Conservation (phyloP, 1,140 invertebrate genomes). For the Sesamia nonagrioides region DNA sequence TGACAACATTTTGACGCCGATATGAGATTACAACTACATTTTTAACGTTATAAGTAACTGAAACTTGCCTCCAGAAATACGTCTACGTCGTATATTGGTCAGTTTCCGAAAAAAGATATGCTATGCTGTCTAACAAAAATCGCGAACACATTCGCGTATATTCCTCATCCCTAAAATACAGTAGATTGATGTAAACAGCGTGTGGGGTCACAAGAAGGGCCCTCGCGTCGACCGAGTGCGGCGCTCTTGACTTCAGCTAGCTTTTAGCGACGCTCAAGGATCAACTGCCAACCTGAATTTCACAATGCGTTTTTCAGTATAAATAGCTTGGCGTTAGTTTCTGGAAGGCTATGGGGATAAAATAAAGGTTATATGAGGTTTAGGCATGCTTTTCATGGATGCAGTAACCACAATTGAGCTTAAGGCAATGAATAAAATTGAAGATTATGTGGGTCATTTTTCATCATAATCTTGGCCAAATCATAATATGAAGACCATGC, state of each 20-base stretch:
- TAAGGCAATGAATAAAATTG: no score
- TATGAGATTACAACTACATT: no score
- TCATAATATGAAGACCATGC: no score
- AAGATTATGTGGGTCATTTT: no score
- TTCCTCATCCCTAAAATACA: slow-evolving; percentile 16
- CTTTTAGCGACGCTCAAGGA: slow-evolving; percentile 41
- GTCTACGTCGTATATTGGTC: no score
- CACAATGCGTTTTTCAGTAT: slow-evolving; percentile 26
- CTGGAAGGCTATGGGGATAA: background rate
- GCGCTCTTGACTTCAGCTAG: slow-evolving; percentile 37
- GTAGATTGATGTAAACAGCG: slow-evolving; percentile 34
- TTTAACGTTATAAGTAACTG: no score
- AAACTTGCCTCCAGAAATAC: no score
- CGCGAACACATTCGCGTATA: background rate
- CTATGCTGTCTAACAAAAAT: background rate
- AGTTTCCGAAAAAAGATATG: no score
- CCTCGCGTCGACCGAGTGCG: slow-evolving; percentile 21
- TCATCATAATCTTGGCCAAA: no score
- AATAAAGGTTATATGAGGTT: background rate
- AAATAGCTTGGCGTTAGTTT: background rate
- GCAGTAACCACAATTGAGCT: no score
- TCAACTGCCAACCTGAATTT: slow-evolving; percentile 33
- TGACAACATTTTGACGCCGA: no score
- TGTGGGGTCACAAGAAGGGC: slow-evolving; percentile 24
- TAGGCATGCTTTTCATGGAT: no score